These are phyloP conservation scores for Drosophila leonis DNA, from an alignment of 2,888 invertebrate genomes.

Conservation along the genomic window DNA sequence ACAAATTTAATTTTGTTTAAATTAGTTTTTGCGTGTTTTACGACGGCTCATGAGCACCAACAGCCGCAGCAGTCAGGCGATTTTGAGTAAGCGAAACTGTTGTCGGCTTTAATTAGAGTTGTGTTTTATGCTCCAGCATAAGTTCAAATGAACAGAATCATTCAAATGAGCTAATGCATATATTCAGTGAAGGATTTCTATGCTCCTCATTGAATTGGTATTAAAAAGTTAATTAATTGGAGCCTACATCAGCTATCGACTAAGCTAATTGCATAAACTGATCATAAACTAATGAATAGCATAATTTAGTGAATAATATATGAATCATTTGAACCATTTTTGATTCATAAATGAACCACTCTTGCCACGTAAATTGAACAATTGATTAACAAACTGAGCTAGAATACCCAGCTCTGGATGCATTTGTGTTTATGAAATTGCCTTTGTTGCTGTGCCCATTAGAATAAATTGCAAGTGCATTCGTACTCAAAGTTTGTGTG, in stretches of 20 bases:
- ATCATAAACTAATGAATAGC: neutral
- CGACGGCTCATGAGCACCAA: constrained; percentile 55
- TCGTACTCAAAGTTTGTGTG: constrained; percentile 19
- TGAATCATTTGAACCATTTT: neutral
- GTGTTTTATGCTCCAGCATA: neutral
- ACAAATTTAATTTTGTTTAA: constrained; percentile 35
- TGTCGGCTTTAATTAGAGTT: constrained; percentile 1
- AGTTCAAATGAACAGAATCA: neutral
- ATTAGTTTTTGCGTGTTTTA: constrained; percentile 48
- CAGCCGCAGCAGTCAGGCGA: constrained; percentile 59
- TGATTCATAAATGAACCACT: neutral
- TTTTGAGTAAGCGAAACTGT: constrained; percentile 63
- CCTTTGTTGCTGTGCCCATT: constrained; percentile 57
- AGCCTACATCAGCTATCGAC: neutral
- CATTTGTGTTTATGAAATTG: constrained; percentile 53
- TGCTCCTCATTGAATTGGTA: neutral
- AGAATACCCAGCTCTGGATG: constrained; percentile 3
- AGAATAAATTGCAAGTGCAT: constrained; percentile 38
- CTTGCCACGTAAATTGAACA: too few relatives aligned
- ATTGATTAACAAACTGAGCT: neutral
- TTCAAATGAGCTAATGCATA: neutral
- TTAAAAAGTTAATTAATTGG: neutral
- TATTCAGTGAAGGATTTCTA: neutral
- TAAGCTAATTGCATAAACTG: neutral
- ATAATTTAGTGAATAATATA: neutral